These are phyloP conservation scores for Leuctra nigra DNA, from an alignment of 2,888 invertebrate genomes.

Conservation along the genomic window DNA sequence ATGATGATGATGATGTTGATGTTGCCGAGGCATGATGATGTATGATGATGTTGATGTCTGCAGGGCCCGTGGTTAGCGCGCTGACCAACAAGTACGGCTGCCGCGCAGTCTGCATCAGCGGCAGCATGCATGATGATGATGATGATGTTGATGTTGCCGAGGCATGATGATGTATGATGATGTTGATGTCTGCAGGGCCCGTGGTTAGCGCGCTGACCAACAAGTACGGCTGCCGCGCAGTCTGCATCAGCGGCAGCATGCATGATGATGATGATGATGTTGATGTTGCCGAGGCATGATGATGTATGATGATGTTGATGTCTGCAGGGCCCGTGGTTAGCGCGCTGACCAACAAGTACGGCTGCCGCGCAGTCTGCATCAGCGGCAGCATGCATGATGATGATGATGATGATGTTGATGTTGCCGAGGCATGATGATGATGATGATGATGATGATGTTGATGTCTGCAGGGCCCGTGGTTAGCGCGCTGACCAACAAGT, in stretches of 20 bases:
- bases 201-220: constrained; percentile 93
- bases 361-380: constrained; percentile 90
- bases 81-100: constrained; percentile 95
- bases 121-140: too few relatives aligned
- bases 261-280: too few relatives aligned
- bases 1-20: too few relatives aligned
- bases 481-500: constrained; percentile 93
- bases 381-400: constrained; percentile 87
- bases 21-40: too few relatives aligned
- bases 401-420: too few relatives aligned
- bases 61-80: constrained; percentile 91
- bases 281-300: too few relatives aligned
- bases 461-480: constrained; percentile 93
- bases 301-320: too few relatives aligned
- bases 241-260: constrained; percentile 89
- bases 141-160: too few relatives aligned
- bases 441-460: not conserved
- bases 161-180: too few relatives aligned
- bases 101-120: constrained; percentile 86
- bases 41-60: too few relatives aligned
- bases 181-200: too few relatives aligned
- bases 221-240: constrained; percentile 89
- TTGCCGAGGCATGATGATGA: not conserved
- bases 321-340: constrained; percentile 92
- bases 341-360: constrained; percentile 92